Percentiles rank a stretch among this genome's conserved stretches.
Evolutionary conservation across 1,140 invertebrate species (phyloP).

Genomic region (Maconellicoccus hirsutus): DNA sequence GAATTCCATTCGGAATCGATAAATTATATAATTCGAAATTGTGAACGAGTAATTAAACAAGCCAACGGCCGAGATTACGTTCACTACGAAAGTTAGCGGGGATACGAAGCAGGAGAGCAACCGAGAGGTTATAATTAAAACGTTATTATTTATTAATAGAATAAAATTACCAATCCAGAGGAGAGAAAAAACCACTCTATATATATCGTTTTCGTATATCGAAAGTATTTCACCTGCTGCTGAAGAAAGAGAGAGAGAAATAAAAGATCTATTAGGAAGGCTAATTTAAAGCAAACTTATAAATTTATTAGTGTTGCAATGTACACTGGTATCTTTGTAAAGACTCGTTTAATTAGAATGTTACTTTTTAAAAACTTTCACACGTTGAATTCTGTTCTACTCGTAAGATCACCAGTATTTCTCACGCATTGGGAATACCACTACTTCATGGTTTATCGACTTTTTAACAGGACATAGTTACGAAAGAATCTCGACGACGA

Average conservation of each 20-base stretch:
- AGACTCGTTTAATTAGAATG: too few species aligned
- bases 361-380: not conserved
- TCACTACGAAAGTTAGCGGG: not conserved
- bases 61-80: not conserved
- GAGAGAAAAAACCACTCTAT: not conserved
- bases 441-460: too few species aligned
- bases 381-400: not conserved
- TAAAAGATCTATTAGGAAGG: not conserved
- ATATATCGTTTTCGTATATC: not conserved
- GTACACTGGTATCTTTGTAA: not conserved
- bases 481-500: too few species aligned
- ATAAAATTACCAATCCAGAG: conserved; percentile 11
- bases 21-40: conserved; percentile 19
- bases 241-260: too few species aligned
- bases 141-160: conserved; percentile 18
- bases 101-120: not conserved
- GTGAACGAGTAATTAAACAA: conserved; percentile 20
- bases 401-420: too few species aligned
- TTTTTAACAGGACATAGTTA: too few species aligned
- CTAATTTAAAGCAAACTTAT: not conserved
- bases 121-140: conserved; percentile 17
- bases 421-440: too few species aligned
- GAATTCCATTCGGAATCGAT: not conserved
- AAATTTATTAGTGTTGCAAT: conserved; percentile 5
- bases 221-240: conserved; percentile 17